Percentiles rank a stretch among this genome's conserved stretches.
phyloP scores from a whole-genome alignment of 2,113 vertebrate genomes.

The Clarias gariepinus region DNA sequence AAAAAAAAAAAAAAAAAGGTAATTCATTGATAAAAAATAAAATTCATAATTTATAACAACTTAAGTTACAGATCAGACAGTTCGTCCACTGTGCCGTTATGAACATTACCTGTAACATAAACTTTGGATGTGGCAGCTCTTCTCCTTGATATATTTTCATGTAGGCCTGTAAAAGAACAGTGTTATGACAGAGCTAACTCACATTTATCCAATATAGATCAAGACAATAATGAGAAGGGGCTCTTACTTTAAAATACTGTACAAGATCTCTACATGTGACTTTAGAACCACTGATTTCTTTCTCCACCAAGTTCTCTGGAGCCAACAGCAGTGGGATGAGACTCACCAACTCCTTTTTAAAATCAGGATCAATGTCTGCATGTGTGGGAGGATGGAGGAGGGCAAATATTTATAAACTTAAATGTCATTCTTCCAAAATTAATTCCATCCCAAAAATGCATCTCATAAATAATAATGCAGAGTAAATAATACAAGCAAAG shows the following conservation, averaged over 20 bases:
- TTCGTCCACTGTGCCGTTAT: neutral
- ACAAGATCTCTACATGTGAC: conserved; percentile 95
- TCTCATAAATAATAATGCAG: neutral
- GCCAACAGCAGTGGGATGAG: conserved; percentile 85
- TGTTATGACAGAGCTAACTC: neutral
- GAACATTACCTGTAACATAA: conserved; percentile 85
- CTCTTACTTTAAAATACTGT: conserved; percentile 90
- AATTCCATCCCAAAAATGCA: too few relatives aligned
- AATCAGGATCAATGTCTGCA: conserved; percentile 90
- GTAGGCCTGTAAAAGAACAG: conserved; percentile 76
- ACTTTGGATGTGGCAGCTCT: conserved; percentile 89
- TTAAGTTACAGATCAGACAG: neutral
- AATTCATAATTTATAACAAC: neutral
- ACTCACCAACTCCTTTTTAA: conserved; percentile 82
- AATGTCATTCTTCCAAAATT: neutral
- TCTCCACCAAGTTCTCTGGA: conserved; percentile 90
- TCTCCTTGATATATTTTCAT: conserved; percentile 94
- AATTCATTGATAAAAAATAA: neutral
- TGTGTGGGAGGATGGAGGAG: neutral
- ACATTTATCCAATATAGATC: too few relatives aligned
- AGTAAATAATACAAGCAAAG: neutral
- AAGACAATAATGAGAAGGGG: neutral
- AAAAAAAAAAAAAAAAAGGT: too few relatives aligned
- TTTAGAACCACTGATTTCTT: conserved; percentile 91
- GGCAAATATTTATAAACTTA: neutral